Base-by-base conservation (phyloP, 2,113 vertebrate species). In the Eira barbara region DNA sequence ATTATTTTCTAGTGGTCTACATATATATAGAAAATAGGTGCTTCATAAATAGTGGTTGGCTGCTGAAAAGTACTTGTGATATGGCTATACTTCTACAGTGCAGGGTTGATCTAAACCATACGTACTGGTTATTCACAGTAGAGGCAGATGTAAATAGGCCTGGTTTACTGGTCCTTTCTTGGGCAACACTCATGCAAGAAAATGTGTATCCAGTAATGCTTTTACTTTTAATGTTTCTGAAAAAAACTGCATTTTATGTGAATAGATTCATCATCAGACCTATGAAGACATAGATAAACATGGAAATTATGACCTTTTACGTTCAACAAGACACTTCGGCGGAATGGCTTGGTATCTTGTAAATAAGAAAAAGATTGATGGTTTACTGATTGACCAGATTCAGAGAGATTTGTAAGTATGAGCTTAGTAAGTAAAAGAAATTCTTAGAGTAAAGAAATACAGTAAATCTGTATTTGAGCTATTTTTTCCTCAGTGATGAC, bases 331-430 rank as follows among this genome's bases (percentile, higher is more conserved):
- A 17, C 99, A 99, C 97, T 99, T 99, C 0, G 99, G 99, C 34
- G 99, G 99, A 69, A 99, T 99, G 99, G 99, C 98, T 9, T 99
- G 99, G 99, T 99, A 99, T 95, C 98, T 99, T 90, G 96, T 99
- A 82, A 99, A 97, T 71, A 98, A 98, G n/a, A 99, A 98, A 92
- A 99, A 97, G 96, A 98, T 99, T 0, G 99, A 99, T 82, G 99
- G 99, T 52, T 99, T 99, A 42, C 96, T 99, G 15, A 98, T 99
- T 93, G 99, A 99, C 96, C 99, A 99, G 99, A 99, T 99, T 97
- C 99, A 99, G 96, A 99, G 99, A 98, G 99, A 99, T 92, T 97
- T 99, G 99, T 99, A 98, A 99, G 99, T 99, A 96, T 49, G 36
- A 14, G 88, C 34, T 49, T 85, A 39, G 21, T 84, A 36, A 81